Evolutionary conservation across 2,888 invertebrate genomes (phyloP).

Genomic region (Mongoloraphidia duomilia): DNA sequence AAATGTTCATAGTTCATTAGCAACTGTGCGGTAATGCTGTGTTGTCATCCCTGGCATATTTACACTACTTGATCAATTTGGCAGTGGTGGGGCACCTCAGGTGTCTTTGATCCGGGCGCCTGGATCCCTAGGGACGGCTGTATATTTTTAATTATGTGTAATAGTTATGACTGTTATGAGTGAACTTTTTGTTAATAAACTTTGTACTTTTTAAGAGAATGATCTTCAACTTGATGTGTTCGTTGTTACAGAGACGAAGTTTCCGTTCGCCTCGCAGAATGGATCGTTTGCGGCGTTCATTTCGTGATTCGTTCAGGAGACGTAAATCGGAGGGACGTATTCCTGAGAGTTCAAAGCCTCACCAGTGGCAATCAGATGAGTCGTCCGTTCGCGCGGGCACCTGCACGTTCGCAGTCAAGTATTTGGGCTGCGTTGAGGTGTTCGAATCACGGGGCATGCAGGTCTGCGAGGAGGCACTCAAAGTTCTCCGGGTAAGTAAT

Average conservation of each 20-base stretch:
- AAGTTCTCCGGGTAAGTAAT: constrained; percentile 79
- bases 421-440: constrained; percentile 97
- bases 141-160: too few relatives aligned
- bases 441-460: constrained; percentile 99
- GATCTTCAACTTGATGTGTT: too few relatives aligned
- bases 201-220: too few relatives aligned
- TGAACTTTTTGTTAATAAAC: too few relatives aligned
- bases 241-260: constrained; percentile 39
- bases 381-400: constrained; percentile 88
- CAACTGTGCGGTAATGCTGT: too few relatives aligned
- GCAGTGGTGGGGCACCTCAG: too few relatives aligned
- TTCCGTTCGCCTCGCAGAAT: constrained; percentile 61
- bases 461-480: constrained; percentile 97
- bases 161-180: too few relatives aligned
- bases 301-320: constrained; percentile 85
- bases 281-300: constrained; percentile 79
- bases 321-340: constrained; percentile 64
- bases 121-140: too few relatives aligned
- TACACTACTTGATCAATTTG: too few relatives aligned
- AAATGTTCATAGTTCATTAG: too few relatives aligned
- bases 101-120: too few relatives aligned
- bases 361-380: constrained; percentile 98
- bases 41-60: too few relatives aligned
- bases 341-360: constrained; percentile 88
- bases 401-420: constrained; percentile 96